Evolutionary conservation across 2,113 vertebrate species (phyloP).

Genomic region (Prionailurus viverrinus): DNA sequence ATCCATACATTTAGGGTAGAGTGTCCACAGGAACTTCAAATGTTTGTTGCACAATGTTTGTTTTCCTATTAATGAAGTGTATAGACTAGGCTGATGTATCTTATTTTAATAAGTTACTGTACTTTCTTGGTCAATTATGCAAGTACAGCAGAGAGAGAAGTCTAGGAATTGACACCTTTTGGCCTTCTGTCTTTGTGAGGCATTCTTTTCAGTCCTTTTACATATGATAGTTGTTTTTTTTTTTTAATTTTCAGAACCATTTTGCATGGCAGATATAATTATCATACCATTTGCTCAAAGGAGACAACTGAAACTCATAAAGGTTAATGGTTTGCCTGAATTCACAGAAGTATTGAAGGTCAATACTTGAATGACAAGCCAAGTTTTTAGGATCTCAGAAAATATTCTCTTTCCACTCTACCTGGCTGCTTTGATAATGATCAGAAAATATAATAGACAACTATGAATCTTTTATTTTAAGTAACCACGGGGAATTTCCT

Average conservation of each 20-base stretch:
- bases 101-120: not conserved
- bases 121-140: not conserved
- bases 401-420: not conserved
- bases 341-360: not conserved
- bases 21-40: not conserved
- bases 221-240: not conserved
- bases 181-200: not conserved
- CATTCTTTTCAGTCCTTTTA: not conserved
- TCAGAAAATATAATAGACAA: not conserved
- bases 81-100: rapidly evolving
- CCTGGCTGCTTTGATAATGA: not conserved
- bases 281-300: not conserved
- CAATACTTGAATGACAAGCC: not conserved
- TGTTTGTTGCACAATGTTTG: not conserved
- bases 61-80: not conserved
- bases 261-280: not conserved
- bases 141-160: not conserved
- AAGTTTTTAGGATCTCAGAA: not conserved
- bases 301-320: not conserved
- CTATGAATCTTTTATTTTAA: not conserved
- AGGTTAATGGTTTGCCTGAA: not conserved
- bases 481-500: not conserved
- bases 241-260: not conserved
- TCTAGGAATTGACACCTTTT: not conserved
- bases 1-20: not conserved